Conservation (phyloP, 1,140 invertebrate species). For the Papilio xuthus region DNA sequence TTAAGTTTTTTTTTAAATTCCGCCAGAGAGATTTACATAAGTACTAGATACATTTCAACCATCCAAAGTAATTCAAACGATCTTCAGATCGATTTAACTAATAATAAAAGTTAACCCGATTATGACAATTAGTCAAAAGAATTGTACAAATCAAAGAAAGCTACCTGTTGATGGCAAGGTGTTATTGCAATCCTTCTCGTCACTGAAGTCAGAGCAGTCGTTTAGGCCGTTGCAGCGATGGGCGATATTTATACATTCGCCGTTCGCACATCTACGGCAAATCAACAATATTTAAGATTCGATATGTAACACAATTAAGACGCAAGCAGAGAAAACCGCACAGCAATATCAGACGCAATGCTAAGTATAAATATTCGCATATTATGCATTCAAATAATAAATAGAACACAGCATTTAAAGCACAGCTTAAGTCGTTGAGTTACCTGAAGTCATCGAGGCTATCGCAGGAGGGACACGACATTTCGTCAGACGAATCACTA, state of each 20-base stretch:
- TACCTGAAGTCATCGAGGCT: conserved; percentile 70
- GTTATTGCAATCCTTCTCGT: conserved; percentile 83
- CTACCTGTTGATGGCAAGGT: conserved; percentile 54
- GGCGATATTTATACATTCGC: conserved; percentile 75
- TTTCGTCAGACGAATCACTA: conserved; percentile 82
- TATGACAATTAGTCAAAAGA: background rate
- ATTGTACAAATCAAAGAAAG: conserved; percentile 29
- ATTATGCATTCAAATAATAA: background rate
- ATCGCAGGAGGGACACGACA: conserved; percentile 75
- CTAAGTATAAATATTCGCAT: conserved; percentile 8
- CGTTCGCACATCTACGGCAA: conserved; percentile 66
- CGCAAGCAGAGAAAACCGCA: conserved; percentile 40
- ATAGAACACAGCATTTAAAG: background rate
- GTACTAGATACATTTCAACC: too few relatives aligned
- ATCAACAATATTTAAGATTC: conserved; percentile 40
- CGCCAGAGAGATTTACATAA: too few relatives aligned
- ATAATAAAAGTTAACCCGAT: too few relatives aligned
- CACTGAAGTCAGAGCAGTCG: conserved; percentile 88
- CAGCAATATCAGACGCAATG: conserved; percentile 34
- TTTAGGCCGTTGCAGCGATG: conserved; percentile 76
- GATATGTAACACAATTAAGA: background rate
- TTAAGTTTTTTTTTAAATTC: too few relatives aligned
- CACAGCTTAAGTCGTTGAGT: conserved; percentile 36
- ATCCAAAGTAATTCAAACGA: too few relatives aligned
- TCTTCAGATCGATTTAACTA: background rate